Percentiles rank a stretch among this genome's conserved stretches.
phyloP scores from a whole-genome alignment of 2,797 vertebrate species.

The Antrozous pallidus region DNA sequence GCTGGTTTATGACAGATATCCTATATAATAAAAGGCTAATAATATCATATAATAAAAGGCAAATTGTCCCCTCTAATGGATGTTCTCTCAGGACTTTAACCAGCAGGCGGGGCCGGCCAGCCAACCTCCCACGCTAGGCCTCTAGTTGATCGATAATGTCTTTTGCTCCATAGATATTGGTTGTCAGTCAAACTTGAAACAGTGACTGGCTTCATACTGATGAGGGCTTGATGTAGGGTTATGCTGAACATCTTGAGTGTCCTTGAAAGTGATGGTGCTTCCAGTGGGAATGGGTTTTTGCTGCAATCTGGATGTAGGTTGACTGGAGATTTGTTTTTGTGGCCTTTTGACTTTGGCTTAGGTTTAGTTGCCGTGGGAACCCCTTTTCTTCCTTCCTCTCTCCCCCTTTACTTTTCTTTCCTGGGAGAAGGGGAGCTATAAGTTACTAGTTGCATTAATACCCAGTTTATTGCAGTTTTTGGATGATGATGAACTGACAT shows the following conservation, averaged over 20 bases:
- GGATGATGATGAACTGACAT: background rate
- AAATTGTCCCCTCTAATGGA: too few relatives aligned
- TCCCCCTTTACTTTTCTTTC: background rate
- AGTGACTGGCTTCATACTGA: background rate
- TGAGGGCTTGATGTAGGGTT: background rate
- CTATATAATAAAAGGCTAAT: too few relatives aligned
- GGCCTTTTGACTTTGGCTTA: background rate
- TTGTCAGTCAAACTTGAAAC: background rate
- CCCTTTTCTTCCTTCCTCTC: background rate
- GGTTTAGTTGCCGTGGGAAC: background rate
- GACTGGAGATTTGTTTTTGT: background rate
- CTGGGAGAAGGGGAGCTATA: background rate
- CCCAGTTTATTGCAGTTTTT: background rate
- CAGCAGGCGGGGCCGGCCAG: too few relatives aligned
- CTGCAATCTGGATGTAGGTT: background rate
- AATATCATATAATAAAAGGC: too few relatives aligned
- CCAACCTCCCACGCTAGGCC: too few relatives aligned
- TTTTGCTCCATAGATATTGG: background rate
- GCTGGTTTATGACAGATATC: background rate
- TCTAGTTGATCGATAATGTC: background rate
- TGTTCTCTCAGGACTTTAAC: too few relatives aligned
- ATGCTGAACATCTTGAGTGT: background rate
- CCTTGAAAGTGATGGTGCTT: background rate
- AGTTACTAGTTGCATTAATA: background rate
- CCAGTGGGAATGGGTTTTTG: background rate